Evolutionary conservation across 2,888 invertebrate species (phyloP), one percentile per base, ranked within the genome.

Genomic region (Stomorhina lunata): DNA sequence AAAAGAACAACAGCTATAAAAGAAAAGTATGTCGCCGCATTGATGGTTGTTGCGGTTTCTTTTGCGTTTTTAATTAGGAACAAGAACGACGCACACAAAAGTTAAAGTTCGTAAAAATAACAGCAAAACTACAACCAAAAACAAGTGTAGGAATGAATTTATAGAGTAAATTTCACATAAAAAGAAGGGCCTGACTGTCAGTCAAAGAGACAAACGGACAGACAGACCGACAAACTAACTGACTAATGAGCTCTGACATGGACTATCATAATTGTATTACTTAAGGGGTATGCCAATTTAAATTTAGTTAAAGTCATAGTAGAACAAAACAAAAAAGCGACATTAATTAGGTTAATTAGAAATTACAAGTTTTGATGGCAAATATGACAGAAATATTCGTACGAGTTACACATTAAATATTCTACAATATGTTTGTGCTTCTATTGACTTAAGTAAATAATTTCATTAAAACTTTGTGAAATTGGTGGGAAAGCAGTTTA

Each of bases 341-440:
- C 69, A 66, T 66, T 57, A 82, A 82, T 79, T 79, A 71, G 79
- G 75, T 82, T 82, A 79, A 82, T 82, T 82, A 82, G 79, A 82
- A 72, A 48, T 82, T 71, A 76, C 66, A 73, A 82, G 45, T 65
- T 71, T 32, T 25, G 4, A 53, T 69, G 55, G 10, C 45, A 45
- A 32, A 45, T 9, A 66, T 29, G 20, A 10, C 2, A 22, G 22
- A 25, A 32, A 22, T 43, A 40, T n/a, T n/a, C n/a, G n/a, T n/a
- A n/a, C n/a, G n/a, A n/a, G n/a, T n/a, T n/a, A n/a, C n/a, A n/a
- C n/a, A n/a, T n/a, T n/a, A n/a, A n/a, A n/a, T n/a, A n/a, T n/a
- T n/a, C n/a, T n/a, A n/a, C 27, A 15, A 2, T 25, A 43, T 63
- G 29, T 17, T 10, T 29, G 27, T 17, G 3, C 2, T 40, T 40